A percentile compares a stretch with the other conserved stretches of the same genome.
Conservation (phyloP, 2,113 vertebrate species). For the Pachycephala philippinensis region DNA sequence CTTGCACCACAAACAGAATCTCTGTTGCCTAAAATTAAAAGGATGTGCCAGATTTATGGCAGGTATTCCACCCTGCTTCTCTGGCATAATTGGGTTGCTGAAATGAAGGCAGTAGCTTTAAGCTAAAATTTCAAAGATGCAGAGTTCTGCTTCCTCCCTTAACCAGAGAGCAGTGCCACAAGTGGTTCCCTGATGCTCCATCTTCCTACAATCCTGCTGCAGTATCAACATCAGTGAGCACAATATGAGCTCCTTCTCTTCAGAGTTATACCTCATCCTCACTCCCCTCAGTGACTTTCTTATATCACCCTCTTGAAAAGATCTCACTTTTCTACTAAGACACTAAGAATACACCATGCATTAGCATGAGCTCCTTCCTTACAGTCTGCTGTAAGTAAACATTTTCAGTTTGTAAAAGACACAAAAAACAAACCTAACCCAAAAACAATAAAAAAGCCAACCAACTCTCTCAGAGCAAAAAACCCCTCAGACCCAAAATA, state of each 20-base stretch:
- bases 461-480: not conserved
- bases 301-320: not conserved
- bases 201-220: not conserved
- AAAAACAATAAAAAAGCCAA: not conserved
- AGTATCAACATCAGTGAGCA: fast-evolving
- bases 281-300: not conserved
- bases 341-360: not conserved
- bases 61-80: not conserved
- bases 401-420: not conserved
- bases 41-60: not conserved
- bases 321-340: not conserved
- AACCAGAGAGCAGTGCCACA: not conserved
- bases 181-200: no score
- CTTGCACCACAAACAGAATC: not conserved
- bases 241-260: fast-evolving
- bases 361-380: not conserved
- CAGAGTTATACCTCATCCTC: not conserved
- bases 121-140: not conserved
- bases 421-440: not conserved
- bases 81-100: not conserved
- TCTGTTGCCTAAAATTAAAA: not conserved
- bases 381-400: not conserved
- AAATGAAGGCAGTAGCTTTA: not conserved
- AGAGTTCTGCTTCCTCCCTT: not conserved
- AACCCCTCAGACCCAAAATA: not conserved